Base-by-base conservation (phyloP, 1,140 invertebrate genomes). In the Dicyema japonicum region DNA sequence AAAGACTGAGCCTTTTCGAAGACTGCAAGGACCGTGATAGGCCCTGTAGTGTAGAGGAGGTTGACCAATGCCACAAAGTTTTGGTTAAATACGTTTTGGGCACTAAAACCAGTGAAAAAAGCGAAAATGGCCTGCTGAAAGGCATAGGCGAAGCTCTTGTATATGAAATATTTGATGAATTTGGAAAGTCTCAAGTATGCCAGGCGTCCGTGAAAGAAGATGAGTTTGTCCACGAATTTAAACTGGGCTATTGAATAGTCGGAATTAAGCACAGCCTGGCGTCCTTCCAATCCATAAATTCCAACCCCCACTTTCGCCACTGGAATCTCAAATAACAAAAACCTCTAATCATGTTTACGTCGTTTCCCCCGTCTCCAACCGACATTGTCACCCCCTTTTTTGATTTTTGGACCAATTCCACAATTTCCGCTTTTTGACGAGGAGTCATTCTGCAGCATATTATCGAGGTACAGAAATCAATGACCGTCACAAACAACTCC, bases 131-230 rank as follows among this genome's bases (percentile, higher is more conserved):
- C 57, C 58, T 54, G 37, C 24, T 94, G 92, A 21, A 97, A 72
- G 51, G 92, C 94, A 1, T 94, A 59, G 48, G 80, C 90, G 42
- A 97, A 88, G 53, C 94, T 94, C 52, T 97, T 97, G 57, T 94
- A 90, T 50, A 92, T 94, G 34, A 75, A 88, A 56, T 94, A 97
- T 11, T 97, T 61, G 41, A 97, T 92, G 19, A 97, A 60, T 59
- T 92, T 92, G 50, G 72, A 80, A 56, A 90, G 71, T 35, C 88
- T 60, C 28, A 67, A 69, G 50, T 92, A 88, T 54, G 85, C 94
- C 82, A 82, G 97, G 12, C 80, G 72, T 23, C 88, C 88, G 46
- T 97, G 88, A 19, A 97, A 80, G 38, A 97, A 63, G 18, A 97
- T 51, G 17, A 97, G 56, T 33, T 44, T 49, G 27, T 46, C 41